Evolutionary conservation across 2,797 vertebrate species (phyloP), one percentile per base, ranked within the genome.

Genomic region (Emys orbicularis): DNA sequence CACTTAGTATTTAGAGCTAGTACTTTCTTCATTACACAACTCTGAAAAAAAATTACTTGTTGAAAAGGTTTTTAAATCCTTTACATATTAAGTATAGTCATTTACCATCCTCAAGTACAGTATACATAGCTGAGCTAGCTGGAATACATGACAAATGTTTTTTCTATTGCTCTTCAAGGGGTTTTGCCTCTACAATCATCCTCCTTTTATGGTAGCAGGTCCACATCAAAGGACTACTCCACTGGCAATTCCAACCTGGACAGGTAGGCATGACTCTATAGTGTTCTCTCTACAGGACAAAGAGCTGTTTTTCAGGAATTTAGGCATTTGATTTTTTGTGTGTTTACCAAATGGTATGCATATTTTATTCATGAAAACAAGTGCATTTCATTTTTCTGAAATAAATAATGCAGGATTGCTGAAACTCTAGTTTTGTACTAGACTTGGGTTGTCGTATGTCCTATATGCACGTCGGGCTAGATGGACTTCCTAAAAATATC

Each of bases 161-260:
- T 84, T 74, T 31, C 54, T 84, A 85, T 56, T 93, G 11, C 77
- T 93, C 92, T 97, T 96, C 52, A 87, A 99, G 99, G 98, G 89
- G 95, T 99, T 97, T 98, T 99, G 93, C 99, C 99, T 18, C 98
- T 99, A 68, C 99, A 99, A 96, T 99, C 99, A 0, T 98, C 99
- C 1, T 99, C 99, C 6, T 99, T 99, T 97, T 99, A 99, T 79
- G 95, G 99, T 54, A 99, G 99, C 96, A 98, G 99, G 92, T 97
- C 99, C 47, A 97, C 97, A 85, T 98, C 99, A 87, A 99, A 99
- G 97, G 99, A 99, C 88, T 99, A 98, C 94, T 97, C 99, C 93
- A 97, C 98, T 92, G 98, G 98, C 90, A 99, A 98, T 97, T 98
- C 98, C 61, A 99, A 98, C 90, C 89, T 99, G 92, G 99, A 99